Conservation (phyloP, 2,888 invertebrate species). For the Morinoia aosen region DNA sequence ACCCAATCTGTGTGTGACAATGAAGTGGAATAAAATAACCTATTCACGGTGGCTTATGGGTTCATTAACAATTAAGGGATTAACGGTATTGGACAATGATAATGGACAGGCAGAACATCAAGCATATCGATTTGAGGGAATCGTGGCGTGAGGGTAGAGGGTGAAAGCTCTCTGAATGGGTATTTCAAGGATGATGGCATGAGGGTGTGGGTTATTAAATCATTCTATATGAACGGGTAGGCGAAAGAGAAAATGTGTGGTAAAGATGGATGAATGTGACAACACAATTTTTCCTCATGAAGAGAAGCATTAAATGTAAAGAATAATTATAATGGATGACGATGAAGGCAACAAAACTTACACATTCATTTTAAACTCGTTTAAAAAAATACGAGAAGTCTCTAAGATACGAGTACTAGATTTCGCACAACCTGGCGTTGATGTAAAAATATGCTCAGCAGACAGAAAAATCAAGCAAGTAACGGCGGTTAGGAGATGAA, state of each 20-base stretch:
- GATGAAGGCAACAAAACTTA: background rate
- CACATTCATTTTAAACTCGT: no score
- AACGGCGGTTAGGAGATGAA: no score
- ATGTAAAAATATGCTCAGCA: no score
- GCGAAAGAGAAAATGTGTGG: background rate
- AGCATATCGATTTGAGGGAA: background rate
- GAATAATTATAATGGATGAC: background rate
- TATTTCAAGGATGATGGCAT: background rate
- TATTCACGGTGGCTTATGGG: background rate
- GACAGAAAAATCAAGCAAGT: no score
- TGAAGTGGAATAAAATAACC: background rate
- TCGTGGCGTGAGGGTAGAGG: background rate
- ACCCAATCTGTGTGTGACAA: background rate
- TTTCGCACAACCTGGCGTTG: no score
- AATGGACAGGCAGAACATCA: background rate
- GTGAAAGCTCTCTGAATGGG: background rate
- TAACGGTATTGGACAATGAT: background rate
- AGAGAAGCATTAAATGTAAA: no score
- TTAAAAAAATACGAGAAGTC: no score
- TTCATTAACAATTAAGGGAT: no score
- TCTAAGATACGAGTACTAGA: no score
- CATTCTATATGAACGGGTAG: background rate
- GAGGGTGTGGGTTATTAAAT: background rate
- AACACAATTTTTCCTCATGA: background rate
- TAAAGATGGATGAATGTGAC: background rate